Conservation (phyloP, 1,140 invertebrate genomes). For the Euwallacea similis region DNA sequence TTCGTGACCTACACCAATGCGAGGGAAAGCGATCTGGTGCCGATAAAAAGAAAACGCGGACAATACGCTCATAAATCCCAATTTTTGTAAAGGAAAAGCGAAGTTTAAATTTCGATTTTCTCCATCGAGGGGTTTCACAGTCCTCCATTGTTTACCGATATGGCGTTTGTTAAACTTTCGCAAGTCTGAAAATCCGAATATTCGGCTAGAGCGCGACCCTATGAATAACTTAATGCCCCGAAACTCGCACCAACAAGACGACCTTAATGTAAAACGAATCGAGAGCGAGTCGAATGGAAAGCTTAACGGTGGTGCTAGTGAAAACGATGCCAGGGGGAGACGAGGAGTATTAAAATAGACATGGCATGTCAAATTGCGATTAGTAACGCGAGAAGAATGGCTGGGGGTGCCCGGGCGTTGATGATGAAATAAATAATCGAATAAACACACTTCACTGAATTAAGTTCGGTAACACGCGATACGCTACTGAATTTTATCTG, state of each 20-base stretch:
- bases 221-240: slow-evolving; percentile 31
- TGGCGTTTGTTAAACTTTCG: too few relatives aligned
- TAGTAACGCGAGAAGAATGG: slow-evolving; percentile 52
- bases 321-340: slow-evolving; percentile 24
- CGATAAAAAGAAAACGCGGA: slow-evolving; percentile 40
- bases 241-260: slow-evolving; percentile 12
- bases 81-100: slow-evolving; percentile 31
- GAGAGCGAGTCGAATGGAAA: slow-evolving; percentile 24
- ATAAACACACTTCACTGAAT: slow-evolving; percentile 52
- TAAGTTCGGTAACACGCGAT: slow-evolving; percentile 50
- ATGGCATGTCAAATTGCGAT: slow-evolving; percentile 52
- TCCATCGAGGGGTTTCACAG: background rate
- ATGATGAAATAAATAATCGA: slow-evolving; percentile 53
- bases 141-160: background rate
- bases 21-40: slow-evolving; percentile 42
- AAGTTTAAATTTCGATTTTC: slow-evolving; percentile 26
- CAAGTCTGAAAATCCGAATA: too few relatives aligned
- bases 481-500: slow-evolving; percentile 35
- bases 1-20: slow-evolving; percentile 51
- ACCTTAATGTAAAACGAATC: slow-evolving; percentile 32
- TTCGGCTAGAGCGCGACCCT: background rate
- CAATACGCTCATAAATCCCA: slow-evolving; percentile 39
- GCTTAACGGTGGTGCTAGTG: slow-evolving; percentile 23
- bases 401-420: slow-evolving; percentile 46
- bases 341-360: slow-evolving; percentile 47